A percentile compares a stretch with the other conserved stretches of the same genome.
Evolutionary conservation across 2,113 vertebrate genomes (phyloP).

Genomic region (Crotophaga sulcirostris): DNA sequence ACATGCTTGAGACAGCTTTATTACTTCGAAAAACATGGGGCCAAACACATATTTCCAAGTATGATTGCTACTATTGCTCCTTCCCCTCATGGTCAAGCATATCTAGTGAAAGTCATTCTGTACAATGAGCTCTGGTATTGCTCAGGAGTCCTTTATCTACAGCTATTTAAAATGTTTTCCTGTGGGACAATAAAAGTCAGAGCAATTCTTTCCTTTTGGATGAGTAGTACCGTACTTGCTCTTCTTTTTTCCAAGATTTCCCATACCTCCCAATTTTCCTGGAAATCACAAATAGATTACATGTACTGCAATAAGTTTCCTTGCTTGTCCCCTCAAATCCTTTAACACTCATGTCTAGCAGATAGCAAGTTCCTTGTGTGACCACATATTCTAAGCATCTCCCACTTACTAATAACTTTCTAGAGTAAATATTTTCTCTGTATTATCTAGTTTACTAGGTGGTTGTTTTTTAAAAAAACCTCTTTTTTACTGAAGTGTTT

Average conservation of each 20-base stretch:
- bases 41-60: constrained; percentile 22
- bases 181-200: not conserved
- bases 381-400: not conserved
- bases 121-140: not conserved
- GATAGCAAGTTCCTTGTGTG: not conserved
- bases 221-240: not conserved
- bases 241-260: not conserved
- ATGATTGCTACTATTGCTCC: not conserved
- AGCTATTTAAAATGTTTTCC: not conserved
- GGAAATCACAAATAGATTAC: constrained; percentile 13
- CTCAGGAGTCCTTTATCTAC: constrained; percentile 29
- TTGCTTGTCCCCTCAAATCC: not conserved
- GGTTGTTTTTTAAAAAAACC: not conserved
- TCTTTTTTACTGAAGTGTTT: not conserved
- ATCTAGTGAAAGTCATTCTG: not conserved
- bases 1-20: not conserved
- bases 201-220: constrained; percentile 21
- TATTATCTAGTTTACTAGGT: not conserved
- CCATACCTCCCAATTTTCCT: not conserved
- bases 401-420: not conserved
- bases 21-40: not conserved
- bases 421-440: not conserved
- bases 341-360: not conserved
- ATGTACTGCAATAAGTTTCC: not conserved
- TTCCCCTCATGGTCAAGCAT: not conserved